Conservation (phyloP, 2,113 vertebrate species). For the Australoheros scitulus region DNA sequence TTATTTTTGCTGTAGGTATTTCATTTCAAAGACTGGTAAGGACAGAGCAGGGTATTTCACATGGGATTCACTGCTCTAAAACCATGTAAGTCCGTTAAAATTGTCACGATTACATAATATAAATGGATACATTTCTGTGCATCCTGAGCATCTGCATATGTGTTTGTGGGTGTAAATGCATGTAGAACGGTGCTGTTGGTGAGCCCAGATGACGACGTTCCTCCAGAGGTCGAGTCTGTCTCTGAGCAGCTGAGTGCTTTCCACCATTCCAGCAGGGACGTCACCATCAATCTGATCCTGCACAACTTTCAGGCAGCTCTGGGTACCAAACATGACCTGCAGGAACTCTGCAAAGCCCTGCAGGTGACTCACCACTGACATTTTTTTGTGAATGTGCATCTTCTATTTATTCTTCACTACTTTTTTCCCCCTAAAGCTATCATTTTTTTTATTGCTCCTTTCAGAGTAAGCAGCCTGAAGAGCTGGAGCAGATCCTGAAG, state of each 20-base stretch:
- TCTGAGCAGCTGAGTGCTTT: constrained; percentile 81
- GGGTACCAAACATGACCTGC: constrained; percentile 77
- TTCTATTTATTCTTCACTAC: neutral
- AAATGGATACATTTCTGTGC: neutral
- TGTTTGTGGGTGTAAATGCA: neutral
- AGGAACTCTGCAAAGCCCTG: constrained; percentile 74
- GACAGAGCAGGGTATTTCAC: constrained; percentile 85
- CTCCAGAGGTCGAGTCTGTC: constrained; percentile 84
- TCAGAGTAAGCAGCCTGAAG: constrained; percentile 79
- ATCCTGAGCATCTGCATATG: neutral
- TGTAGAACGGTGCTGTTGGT: constrained; percentile 60
- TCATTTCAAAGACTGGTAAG: constrained; percentile 91
- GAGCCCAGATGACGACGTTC: constrained; percentile 68
- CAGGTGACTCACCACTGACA: constrained; percentile 74
- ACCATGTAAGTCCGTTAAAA: constrained; percentile 83
- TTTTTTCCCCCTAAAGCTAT: neutral
- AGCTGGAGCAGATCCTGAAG: constrained; percentile 83
- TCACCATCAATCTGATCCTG: constrained; percentile 80
- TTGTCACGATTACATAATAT: neutral
- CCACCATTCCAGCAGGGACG: constrained; percentile 56
- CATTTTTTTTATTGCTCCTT: neutral
- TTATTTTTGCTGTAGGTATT: constrained; percentile 81
- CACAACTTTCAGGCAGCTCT: constrained; percentile 89
- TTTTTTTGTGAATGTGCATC: too few species aligned
- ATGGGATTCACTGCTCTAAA: constrained; percentile 78